Percentiles rank a stretch among this genome's conserved stretches.
phyloP scores from a whole-genome alignment of 64 coral and sea anemone genomes.

The Stichodactyla mertensii region DNA sequence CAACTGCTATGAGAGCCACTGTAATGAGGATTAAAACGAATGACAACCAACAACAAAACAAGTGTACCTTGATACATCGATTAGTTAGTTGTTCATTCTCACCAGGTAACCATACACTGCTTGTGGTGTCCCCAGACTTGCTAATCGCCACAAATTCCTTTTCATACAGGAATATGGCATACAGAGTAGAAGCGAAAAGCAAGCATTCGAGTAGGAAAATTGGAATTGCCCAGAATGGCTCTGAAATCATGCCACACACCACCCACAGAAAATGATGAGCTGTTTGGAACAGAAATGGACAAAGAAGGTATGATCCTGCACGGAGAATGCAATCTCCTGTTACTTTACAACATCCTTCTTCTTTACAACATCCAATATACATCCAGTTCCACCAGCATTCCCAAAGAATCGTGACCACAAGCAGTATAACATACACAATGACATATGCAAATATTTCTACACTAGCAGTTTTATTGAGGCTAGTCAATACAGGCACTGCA shows the following conservation, averaged over 20 bases:
- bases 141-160: background rate
- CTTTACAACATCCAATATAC: background rate
- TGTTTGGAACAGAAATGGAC: background rate
- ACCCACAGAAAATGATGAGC: conserved; percentile 52
- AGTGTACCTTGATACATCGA: background rate
- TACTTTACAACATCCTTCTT: no score
- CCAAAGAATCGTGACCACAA: background rate
- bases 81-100: background rate
- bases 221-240: conserved; percentile 68
- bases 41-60: background rate
- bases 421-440: background rate
- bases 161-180: background rate
- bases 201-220: conserved; percentile 4
- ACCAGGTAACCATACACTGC: background rate
- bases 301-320: background rate
- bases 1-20: background rate
- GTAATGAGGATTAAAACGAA: background rate
- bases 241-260: conserved; percentile 51
- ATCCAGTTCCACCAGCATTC: background rate
- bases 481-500: no score
- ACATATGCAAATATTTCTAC: background rate
- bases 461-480: no score
- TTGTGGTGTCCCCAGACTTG: background rate
- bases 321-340: background rate
- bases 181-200: background rate